Evolutionary conservation across 1,140 invertebrate species (phyloP), one percentile per base, ranked within the genome.

Genomic region (Pseudomyrmex sp.): DNA sequence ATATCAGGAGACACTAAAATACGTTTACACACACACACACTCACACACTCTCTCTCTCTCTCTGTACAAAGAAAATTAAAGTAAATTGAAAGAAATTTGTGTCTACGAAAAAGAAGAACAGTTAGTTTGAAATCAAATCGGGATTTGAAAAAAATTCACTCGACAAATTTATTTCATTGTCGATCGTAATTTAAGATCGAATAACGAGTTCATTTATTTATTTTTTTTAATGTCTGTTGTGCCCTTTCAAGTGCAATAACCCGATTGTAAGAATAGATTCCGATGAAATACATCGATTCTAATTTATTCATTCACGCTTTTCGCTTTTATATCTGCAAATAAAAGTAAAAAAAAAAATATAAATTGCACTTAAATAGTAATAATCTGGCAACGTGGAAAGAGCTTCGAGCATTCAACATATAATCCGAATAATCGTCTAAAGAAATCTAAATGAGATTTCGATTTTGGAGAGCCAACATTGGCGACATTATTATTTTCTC

Each of bases 111-210:
- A 52, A 26, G 3, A 7, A 46, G 50, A 77, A 44, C 62, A 9
- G 23, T 10, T 10, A 12, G 23, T 66, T 10, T 12, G 15, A 80
- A 59, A 59, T 79, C 20, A n/a, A 44, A 79, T 59, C 10, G 35
- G 26, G 2, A 59, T 69, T 79, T 58, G 54, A 79, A 79, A 70
- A 79, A 79, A 70, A 79, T 69, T 48, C 20, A 50, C 23, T n/a
- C 10, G 20, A 70, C n/a, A 1, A 70, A 80, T 61, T 62, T 12
- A 59, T 26, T 56, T 56, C 44, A 15, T 35, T 35, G 5, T 23
- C 10, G 15, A 35, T 35, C 54, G 50, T 50, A 46, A 70, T 35
- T 70, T 35, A 35, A 35, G 5, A 35, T 18, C n/a, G 13, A 12
- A 26, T 13, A 35, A 26, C 35, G 10, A 9, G 18, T 35, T 7